Evolutionary conservation across 2,797 vertebrate genomes (phyloP).

Genomic region (Gymnothorax reevesii): DNA sequence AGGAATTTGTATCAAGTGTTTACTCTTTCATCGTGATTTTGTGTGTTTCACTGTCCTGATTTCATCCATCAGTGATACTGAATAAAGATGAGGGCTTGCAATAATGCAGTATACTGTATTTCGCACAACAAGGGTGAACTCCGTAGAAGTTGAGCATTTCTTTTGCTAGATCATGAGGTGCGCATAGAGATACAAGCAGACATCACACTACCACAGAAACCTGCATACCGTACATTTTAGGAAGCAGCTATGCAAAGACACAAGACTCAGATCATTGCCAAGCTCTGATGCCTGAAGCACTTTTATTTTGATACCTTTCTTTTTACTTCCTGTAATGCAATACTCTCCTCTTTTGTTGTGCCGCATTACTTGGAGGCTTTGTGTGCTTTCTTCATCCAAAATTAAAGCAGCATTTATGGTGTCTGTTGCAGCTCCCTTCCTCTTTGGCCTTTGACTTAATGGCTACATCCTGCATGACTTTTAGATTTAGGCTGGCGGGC

Average conservation of each 20-base stretch:
- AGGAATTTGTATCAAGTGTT: background rate
- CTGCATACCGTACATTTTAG: background rate
- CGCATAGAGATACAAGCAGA: background rate
- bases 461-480: background rate
- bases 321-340: background rate
- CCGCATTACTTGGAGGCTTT: background rate
- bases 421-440: background rate
- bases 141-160: background rate
- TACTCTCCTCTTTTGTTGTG: background rate
- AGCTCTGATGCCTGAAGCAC: background rate
- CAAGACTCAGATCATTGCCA: background rate
- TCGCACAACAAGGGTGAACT: background rate
- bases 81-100: background rate
- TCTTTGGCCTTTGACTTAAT: background rate
- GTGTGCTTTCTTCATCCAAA: background rate
- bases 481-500: background rate
- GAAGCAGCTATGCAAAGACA: background rate
- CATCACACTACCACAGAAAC: background rate
- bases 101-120: background rate
- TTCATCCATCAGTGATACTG: background rate
- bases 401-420: background rate
- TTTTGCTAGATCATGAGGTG: background rate
- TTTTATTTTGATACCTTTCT: background rate
- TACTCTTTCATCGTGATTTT: background rate
- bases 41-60: background rate